Evolutionary conservation across 2,797 vertebrate species (phyloP).

Genomic region (Sphenopsis melanotis): DNA sequence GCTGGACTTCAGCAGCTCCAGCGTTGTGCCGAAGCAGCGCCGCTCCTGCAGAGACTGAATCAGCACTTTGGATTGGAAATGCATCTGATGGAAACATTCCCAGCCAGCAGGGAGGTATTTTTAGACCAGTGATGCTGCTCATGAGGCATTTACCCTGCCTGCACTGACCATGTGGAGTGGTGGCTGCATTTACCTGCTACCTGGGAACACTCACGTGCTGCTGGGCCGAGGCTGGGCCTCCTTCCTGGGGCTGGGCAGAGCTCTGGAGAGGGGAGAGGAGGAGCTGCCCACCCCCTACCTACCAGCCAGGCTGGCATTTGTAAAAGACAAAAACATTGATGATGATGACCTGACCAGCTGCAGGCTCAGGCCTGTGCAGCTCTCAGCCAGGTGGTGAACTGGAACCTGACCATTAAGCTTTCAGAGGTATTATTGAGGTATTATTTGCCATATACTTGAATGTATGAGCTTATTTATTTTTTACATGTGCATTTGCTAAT

Average conservation of each 20-base stretch:
- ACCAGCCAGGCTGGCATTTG: not conserved
- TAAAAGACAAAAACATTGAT: not conserved
- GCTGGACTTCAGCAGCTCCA: not conserved
- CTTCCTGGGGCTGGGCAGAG: not conserved
- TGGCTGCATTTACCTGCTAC: not conserved
- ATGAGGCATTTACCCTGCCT: not conserved
- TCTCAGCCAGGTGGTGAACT: not conserved
- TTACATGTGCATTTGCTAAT: slow-evolving; percentile 65
- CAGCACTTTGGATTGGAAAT: not conserved
- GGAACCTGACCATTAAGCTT: slow-evolving; percentile 68
- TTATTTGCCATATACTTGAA: slow-evolving; percentile 69
- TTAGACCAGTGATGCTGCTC: slow-evolving; percentile 32
- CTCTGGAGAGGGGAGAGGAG: not conserved
- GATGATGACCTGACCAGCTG: not conserved
- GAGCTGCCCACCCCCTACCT: not conserved
- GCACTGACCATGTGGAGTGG: not conserved
- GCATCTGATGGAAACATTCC: not conserved
- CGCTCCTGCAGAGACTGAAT: not conserved
- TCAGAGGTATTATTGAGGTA: slow-evolving; percentile 7
- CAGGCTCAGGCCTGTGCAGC: not conserved
- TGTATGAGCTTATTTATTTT: slow-evolving; percentile 73
- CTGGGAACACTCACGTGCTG: not conserved
- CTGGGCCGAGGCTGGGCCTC: not conserved
- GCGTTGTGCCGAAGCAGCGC: not conserved
- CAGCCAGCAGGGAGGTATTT: slow-evolving; percentile 3